Percentiles rank a stretch among this genome's conserved stretches.
phyloP scores from a whole-genome alignment of 2,797 vertebrate genomes.

The Poeciliopsis infans region DNA sequence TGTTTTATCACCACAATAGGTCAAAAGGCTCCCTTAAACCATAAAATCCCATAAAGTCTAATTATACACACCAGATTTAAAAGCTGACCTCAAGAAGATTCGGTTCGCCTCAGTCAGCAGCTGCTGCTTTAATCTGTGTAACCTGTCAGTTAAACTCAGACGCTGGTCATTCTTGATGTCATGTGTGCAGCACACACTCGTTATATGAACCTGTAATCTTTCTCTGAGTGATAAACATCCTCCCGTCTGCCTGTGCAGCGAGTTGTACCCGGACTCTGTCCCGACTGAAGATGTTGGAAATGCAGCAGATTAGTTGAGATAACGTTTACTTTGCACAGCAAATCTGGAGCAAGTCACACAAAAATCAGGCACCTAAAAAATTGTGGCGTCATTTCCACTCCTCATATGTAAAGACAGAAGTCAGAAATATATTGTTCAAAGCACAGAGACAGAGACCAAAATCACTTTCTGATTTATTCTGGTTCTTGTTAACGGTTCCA shows the following conservation, averaged over 20 bases:
- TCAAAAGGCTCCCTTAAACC: not conserved
- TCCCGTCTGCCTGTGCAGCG: slow-evolving; percentile 13
- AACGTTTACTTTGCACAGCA: not conserved
- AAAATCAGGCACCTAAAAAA: not conserved
- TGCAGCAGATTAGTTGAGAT: slow-evolving; percentile 49
- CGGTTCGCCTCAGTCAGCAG: slow-evolving; percentile 44
- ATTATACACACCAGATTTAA: slow-evolving; percentile 7
- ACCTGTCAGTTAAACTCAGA: slow-evolving; percentile 5
- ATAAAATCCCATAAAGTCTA: slow-evolving; percentile 16
- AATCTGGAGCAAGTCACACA: not conserved
- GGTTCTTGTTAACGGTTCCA: not conserved
- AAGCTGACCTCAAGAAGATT: slow-evolving; percentile 35
- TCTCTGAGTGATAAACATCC: slow-evolving; percentile 12
- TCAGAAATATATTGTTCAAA: not conserved
- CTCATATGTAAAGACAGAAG: not conserved
- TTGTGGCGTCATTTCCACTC: not conserved
- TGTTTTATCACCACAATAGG: slow-evolving; percentile 30
- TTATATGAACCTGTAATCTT: not conserved
- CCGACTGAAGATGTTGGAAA: slow-evolving; percentile 23
- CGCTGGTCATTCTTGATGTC: not conserved
- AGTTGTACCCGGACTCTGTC: slow-evolving; percentile 69
- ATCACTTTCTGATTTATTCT: not conserved
- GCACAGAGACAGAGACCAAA: not conserved
- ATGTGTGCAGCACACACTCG: not conserved
- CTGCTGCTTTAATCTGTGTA: slow-evolving; percentile 14